These are phyloP conservation scores for Manis crassicaudata DNA, from an alignment of 2,797 vertebrate species.

Conservation along the genomic window DNA sequence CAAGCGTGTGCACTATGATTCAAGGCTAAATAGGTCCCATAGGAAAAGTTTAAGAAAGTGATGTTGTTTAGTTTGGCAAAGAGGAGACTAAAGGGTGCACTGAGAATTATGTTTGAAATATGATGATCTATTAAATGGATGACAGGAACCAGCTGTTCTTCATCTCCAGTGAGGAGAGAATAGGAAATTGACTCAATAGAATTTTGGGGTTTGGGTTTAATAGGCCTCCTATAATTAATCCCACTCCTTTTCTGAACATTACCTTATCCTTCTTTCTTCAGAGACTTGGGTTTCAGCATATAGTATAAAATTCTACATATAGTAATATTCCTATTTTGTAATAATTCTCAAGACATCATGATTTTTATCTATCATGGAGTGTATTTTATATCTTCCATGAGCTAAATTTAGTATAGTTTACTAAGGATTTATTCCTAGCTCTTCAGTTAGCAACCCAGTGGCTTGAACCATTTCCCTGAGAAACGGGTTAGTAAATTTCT, in stretches of 20 bases:
- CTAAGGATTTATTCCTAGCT: not conserved
- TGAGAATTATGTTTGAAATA: constrained; percentile 74
- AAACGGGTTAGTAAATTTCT: not conserved
- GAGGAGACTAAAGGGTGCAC: constrained; percentile 61
- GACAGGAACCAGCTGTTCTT: constrained; percentile 64
- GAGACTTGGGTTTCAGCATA: not conserved
- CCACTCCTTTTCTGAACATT: constrained; percentile 13
- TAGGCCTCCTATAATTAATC: constrained; percentile 15
- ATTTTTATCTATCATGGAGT: not conserved
- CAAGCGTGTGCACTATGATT: constrained; percentile 50
- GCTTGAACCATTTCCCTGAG: not conserved
- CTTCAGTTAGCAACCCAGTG: not conserved
- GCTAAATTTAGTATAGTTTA: not conserved
- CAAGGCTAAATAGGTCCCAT: constrained; percentile 65
- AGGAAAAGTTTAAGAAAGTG: constrained; percentile 75
- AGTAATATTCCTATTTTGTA: not conserved
- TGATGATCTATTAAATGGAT: constrained; percentile 67
- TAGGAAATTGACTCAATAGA: constrained; percentile 32
- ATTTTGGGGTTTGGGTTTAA: not conserved
- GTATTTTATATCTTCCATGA: not conserved
- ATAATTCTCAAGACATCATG: not conserved
- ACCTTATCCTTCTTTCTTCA: not conserved
- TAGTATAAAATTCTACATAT: not conserved
- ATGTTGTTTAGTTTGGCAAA: constrained; percentile 66
- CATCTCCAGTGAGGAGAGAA: constrained; percentile 48